Percentiles rank a stretch among this genome's conserved stretches.
Conservation (phyloP, 2,113 vertebrate species). For the Daubentonia madagascariensis region DNA sequence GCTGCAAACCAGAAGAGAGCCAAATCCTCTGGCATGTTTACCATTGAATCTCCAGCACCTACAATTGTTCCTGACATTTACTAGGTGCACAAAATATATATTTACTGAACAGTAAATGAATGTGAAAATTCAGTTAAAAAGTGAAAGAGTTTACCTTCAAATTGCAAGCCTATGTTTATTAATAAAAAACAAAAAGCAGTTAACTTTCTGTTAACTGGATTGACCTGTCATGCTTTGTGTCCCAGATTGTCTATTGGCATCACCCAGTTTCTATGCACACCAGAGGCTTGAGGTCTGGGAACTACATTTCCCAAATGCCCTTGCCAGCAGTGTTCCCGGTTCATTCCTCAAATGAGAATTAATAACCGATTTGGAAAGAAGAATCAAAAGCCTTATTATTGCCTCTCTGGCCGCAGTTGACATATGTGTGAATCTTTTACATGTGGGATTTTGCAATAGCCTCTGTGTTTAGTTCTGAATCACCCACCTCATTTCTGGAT, state of each 20-base stretch:
- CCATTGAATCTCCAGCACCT: neutral
- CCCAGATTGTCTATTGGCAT: neutral
- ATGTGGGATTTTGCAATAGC: neutral
- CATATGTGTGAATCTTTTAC: neutral
- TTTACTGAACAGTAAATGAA: neutral
- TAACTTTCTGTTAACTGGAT: neutral
- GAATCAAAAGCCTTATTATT: neutral
- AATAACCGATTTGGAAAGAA: neutral
- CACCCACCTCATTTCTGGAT: neutral
- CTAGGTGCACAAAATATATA: neutral
- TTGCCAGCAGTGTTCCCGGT: neutral
- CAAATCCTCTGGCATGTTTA: neutral
- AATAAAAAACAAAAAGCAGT: neutral
- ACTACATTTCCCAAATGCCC: neutral
- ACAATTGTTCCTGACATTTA: neutral
- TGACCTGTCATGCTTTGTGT: neutral
- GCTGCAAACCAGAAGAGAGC: neutral
- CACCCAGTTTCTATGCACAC: neutral
- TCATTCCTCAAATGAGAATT: neutral
- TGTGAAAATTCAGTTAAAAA: conserved; percentile 10
- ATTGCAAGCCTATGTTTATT: neutral
- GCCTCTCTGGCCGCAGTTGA: neutral
- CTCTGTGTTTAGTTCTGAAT: neutral
- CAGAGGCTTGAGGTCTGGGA: neutral
- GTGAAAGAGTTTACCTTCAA: neutral